Base-by-base conservation (phyloP, 2,888 invertebrate species). In the Linyphia triangularis region DNA sequence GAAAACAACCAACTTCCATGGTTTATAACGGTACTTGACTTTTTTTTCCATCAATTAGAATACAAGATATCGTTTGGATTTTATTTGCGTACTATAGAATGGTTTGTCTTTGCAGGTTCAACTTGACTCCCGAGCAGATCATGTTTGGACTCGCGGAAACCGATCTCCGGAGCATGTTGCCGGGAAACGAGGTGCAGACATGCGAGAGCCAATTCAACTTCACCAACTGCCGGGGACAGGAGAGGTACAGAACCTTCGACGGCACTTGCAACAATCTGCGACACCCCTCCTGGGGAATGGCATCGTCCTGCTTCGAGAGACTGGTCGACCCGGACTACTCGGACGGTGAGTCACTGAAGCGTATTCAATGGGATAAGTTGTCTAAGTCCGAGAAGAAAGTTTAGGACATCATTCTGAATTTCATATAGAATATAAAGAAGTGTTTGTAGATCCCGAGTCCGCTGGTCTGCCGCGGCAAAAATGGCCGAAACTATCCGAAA, bases 261-360 rank as follows among this genome's bases (percentile, higher is more conserved):
- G 98, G 98, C 33, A 96, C 96, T 33, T 98, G 98, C 93, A 98
- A 98, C 93, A 97, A 98, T 93, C 93, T 95, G 77, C 94, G 94
- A 75, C 94, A 96, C 72, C 95, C 95, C 0, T 95, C 96, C 92
- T 96, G 96, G 95, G 97, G 97, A 0, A 95, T 96, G 10, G 95
- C 97, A 1, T 95, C 96, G 94, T 95, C 96, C 90, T 96, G 97
- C 0, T 96, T 97, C 92, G 95, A 96, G 91, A 93, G 97, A 63
- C 96, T 97, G 92, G 93, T 97, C 30, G 95, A 96, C 3, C 96
- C 98, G 0, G 95, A 95, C 63, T 98, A 98, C 93, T 95, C 96
- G 40, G 98, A 97, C 92, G 97, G 96, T 91, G 90, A 91, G 85
- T 40, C n/a, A 5, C 61, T 0, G 24, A 10, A 4, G 19, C n/a